A percentile compares a stretch with the other conserved stretches of the same genome.
Evolutionary conservation across 1,140 invertebrate genomes (phyloP).

Genomic region (Choristoneura fumiferana): DNA sequence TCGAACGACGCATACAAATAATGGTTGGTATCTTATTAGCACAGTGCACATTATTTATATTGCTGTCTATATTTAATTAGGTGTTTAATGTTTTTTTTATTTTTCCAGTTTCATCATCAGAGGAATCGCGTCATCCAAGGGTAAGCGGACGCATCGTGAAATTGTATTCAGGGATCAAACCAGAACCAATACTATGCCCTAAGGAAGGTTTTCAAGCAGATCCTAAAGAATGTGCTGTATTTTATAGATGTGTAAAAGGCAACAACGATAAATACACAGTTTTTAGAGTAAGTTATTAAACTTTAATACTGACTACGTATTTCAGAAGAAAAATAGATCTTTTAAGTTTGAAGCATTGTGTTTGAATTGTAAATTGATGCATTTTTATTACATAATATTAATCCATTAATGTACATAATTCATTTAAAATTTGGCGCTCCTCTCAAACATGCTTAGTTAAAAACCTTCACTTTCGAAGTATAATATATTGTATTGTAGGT

Average conservation of each 20-base stretch:
- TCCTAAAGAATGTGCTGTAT: constrained; percentile 79
- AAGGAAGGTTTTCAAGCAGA: constrained; percentile 83
- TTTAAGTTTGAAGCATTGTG: too few species aligned
- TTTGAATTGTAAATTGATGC: too few species aligned
- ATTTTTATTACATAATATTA: too few species aligned
- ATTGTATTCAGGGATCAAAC: constrained; percentile 52
- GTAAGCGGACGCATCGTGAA: constrained; percentile 56
- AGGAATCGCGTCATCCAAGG: constrained; percentile 35
- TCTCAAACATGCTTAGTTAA: background rate
- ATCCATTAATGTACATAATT: too few species aligned
- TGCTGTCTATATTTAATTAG: constrained; percentile 17
- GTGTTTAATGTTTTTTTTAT: constrained; percentile 10
- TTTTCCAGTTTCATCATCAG: constrained; percentile 37
- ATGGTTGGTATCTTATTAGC: background rate
- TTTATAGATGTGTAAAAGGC: constrained; percentile 79
- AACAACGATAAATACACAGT: constrained; percentile 64
- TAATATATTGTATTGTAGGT: too few species aligned
- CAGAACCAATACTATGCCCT: constrained; percentile 52
- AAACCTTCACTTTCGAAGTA: too few species aligned
- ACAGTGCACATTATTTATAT: background rate
- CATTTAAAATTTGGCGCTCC: too few species aligned
- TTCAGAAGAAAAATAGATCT: background rate
- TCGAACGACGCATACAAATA: background rate
- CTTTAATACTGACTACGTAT: too few species aligned
- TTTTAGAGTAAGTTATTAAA: constrained; percentile 47